These are phyloP conservation scores for Sinonovacula constricta DNA, from an alignment of 1,140 invertebrate genomes.

Conservation along the genomic window DNA sequence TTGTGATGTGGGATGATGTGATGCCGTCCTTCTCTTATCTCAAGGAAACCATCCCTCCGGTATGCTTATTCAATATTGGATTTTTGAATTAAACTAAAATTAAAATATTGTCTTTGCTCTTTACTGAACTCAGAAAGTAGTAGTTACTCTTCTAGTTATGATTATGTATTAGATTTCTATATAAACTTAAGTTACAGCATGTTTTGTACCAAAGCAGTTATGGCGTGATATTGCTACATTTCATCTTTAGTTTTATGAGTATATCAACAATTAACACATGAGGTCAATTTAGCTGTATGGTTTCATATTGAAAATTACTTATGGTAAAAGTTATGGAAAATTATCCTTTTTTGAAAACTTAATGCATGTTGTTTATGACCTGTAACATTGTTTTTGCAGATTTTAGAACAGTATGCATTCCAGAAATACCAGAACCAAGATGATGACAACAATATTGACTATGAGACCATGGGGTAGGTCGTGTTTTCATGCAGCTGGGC, in stretches of 20 bases:
- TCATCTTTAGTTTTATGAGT: too few species aligned
- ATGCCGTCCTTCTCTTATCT: conserved; percentile 91
- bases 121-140: too few species aligned
- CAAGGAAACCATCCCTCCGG: conserved; percentile 89
- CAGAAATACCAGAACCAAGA: conserved; percentile 65
- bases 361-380: too few species aligned
- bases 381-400: too few species aligned
- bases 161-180: background rate
- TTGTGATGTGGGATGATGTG: conserved; percentile 93
- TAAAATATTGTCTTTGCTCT: too few species aligned
- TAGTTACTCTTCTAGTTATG: background rate
- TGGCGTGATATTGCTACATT: background rate
- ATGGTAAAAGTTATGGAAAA: background rate
- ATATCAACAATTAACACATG: too few species aligned
- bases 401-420: conserved; percentile 82
- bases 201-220: background rate
- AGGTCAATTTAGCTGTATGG: too few species aligned
- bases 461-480: conserved; percentile 96
- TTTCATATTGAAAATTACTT: too few species aligned
- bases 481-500: too few species aligned
- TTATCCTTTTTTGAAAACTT: conserved; percentile 21
- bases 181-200: background rate
- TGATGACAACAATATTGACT: conserved; percentile 85
- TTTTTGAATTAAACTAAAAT: too few species aligned
- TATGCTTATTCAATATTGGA: too few species aligned